A percentile compares a stretch with the other conserved stretches of the same genome.
Conservation (phyloP, 1,140 invertebrate species). For the Pogonomyrmex barbatus region DNA sequence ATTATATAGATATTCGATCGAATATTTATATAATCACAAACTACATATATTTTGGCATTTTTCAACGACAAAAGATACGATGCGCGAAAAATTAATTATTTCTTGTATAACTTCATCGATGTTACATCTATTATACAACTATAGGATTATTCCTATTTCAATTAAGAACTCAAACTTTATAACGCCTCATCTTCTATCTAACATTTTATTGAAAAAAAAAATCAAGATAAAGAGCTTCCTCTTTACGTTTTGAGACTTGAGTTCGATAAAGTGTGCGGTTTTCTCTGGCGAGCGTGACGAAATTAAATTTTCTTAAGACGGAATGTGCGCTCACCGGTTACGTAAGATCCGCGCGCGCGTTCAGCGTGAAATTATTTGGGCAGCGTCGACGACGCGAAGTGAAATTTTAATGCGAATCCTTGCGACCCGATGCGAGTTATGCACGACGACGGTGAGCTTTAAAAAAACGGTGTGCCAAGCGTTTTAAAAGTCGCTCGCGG, state of each 20-base stretch:
- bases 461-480: constrained; percentile 42
- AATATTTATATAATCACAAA: background rate
- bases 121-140: background rate
- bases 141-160: background rate
- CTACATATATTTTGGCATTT: background rate
- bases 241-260: background rate
- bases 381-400: constrained; percentile 68
- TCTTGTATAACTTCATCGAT: background rate
- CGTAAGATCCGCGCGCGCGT: constrained; percentile 26
- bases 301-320: constrained; percentile 58
- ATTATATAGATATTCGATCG: background rate
- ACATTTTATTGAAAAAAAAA: background rate
- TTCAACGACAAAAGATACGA: background rate
- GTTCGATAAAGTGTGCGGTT: constrained; percentile 20
- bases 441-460: constrained; percentile 7
- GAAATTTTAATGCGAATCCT: constrained; percentile 68
- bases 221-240: background rate
- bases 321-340: constrained; percentile 32
- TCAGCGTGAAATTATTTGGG: constrained; percentile 72
- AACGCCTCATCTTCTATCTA: background rate
- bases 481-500: constrained; percentile 39
- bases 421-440: background rate
- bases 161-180: background rate
- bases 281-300: constrained; percentile 25
- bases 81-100: background rate